These are phyloP conservation scores for Drosophila demipolita DNA, from an alignment of 2,888 invertebrate genomes.

Conservation along the genomic window DNA sequence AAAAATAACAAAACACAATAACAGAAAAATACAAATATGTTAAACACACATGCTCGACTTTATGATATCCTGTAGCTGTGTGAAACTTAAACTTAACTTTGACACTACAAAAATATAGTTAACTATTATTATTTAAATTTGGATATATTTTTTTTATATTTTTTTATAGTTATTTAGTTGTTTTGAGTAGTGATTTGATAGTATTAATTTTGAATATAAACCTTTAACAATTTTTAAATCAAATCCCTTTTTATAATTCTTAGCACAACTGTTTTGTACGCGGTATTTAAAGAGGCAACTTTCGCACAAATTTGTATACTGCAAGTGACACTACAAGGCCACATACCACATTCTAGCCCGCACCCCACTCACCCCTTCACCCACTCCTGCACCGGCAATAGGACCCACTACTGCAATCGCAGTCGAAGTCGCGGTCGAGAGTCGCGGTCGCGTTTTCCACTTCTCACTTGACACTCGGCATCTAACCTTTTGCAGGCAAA, in stretches of 20 bases:
- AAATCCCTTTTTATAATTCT: not conserved
- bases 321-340: slow-evolving; percentile 77
- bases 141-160: not conserved
- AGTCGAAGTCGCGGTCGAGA: slow-evolving; percentile 26
- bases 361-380: not conserved
- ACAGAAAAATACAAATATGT: slow-evolving; percentile 37
- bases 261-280: not conserved
- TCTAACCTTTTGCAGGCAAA: slow-evolving; percentile 77
- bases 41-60: not conserved
- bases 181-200: not conserved
- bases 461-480: slow-evolving; percentile 68
- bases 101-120: not conserved
- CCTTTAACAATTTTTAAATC: not conserved
- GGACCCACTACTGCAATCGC: slow-evolving; percentile 4
- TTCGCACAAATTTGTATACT: slow-evolving; percentile 65
- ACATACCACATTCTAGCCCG: slow-evolving; percentile 26
- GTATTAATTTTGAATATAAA: not conserved
- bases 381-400: slow-evolving; percentile 10
- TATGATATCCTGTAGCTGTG: not conserved
- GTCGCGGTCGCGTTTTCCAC: slow-evolving; percentile 55
- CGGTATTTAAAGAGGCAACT: slow-evolving; percentile 31
- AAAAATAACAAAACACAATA: slow-evolving; percentile 41
- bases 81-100: not conserved
- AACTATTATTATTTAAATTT: not conserved
- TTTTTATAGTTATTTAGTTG: not conserved